Evolutionary conservation across 92 coral and sea anemone genomes (phyloP).

Genomic region (Phenganax subtilis): DNA sequence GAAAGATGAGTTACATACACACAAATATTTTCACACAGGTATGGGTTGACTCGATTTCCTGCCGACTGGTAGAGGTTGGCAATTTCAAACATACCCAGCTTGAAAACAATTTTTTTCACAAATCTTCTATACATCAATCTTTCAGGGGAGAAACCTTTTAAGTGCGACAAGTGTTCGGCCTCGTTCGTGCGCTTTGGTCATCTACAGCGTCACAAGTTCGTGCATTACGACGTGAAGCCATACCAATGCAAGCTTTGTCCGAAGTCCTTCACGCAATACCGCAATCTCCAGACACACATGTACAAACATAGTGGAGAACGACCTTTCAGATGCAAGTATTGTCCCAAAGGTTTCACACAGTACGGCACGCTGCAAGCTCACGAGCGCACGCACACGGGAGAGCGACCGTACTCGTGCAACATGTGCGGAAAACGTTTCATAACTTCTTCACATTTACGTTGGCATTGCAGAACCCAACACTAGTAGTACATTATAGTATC

Average conservation of each 20-base stretch:
- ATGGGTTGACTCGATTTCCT: background rate
- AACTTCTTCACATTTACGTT: constrained; percentile 92
- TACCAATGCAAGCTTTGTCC: constrained; percentile 93
- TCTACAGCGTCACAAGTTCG: constrained; percentile 80
- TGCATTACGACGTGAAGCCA: constrained; percentile 96
- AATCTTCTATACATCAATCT: too few relatives aligned
- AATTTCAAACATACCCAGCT: background rate
- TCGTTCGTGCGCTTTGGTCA: constrained; percentile 93
- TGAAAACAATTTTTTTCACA: background rate
- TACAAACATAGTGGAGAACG: constrained; percentile 98
- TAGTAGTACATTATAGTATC: constrained; percentile 10
- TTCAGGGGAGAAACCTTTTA: constrained; percentile 92
- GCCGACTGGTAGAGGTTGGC: background rate
- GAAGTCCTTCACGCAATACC: constrained; percentile 92
- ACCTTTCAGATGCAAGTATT: constrained; percentile 82
- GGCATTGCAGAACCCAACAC: constrained; percentile 97
- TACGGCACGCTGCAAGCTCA: constrained; percentile 97
- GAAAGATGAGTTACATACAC: constrained; percentile 95
- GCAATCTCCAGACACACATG: constrained; percentile 94
- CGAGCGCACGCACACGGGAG: constrained; percentile 98
- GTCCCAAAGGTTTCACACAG: constrained; percentile 97
- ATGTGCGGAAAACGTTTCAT: constrained; percentile 83
- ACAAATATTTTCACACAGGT: constrained; percentile 97
- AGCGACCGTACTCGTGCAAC: constrained; percentile 84
- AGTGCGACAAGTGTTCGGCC: constrained; percentile 84